Evolutionary conservation across 1,140 invertebrate genomes (phyloP).

Genomic region (Achroia grisella): DNA sequence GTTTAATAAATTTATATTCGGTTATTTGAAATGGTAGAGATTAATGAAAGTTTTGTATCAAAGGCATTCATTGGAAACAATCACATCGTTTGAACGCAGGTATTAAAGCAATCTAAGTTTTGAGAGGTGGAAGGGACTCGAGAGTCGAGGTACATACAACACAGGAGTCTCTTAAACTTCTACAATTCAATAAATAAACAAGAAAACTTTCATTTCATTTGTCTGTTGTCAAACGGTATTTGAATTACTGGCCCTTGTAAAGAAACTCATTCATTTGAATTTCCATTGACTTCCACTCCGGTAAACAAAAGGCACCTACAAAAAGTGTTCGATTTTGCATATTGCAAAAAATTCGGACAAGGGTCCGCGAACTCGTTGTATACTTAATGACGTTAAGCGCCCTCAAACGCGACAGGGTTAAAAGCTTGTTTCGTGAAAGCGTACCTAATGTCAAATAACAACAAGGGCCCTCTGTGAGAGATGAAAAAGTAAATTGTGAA

Average conservation of each 20-base stretch:
- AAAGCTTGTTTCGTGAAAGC: conserved; percentile 16
- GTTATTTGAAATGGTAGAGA: background rate
- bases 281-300: background rate
- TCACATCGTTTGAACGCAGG: no score
- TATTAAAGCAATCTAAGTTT: conserved; percentile 1
- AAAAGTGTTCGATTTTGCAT: conserved; percentile 9
- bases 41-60: background rate
- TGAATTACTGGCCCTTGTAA: background rate
- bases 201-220: conserved; percentile 1
- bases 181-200: background rate
- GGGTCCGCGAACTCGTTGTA: conserved; percentile 9
- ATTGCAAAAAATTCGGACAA: conserved; percentile 12
- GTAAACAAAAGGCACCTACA: background rate
- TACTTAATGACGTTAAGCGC: conserved; percentile 17
- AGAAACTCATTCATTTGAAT: background rate
- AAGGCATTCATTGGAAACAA: no score
- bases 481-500: conserved; percentile 19
- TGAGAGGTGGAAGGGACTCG: background rate
- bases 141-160: background rate
- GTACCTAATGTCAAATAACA: conserved; percentile 19
- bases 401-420: conserved; percentile 15
- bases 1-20: background rate
- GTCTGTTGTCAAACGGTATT: background rate
- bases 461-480: conserved; percentile 10
- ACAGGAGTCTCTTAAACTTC: background rate